Evolutionary conservation across 2,888 invertebrate species (phyloP).

Genomic region (Harpalus rufipes): DNA sequence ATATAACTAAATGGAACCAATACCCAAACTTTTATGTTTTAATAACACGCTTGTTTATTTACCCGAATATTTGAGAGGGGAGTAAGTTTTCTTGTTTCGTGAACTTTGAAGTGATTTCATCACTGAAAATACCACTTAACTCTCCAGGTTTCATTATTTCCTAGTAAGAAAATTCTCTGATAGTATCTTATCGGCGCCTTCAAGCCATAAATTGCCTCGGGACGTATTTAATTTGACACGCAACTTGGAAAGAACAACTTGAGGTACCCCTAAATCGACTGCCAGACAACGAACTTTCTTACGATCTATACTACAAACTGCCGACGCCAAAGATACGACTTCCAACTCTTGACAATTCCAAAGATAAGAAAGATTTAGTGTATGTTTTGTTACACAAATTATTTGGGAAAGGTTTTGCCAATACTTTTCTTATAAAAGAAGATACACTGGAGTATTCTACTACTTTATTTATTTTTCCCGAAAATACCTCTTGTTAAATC

Average conservation of each 20-base stretch:
- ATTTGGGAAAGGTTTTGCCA: neutral
- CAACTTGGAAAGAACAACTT: conserved; percentile 46
- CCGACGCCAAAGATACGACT: neutral
- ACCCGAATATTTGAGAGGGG: neutral
- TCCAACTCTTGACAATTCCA: neutral
- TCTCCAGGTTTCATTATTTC: conserved; percentile 39
- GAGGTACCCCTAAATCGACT: neutral
- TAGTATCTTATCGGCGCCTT: conserved; percentile 29
- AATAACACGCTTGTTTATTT: conserved; percentile 6
- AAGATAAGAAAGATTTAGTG: neutral
- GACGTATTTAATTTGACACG: conserved; percentile 47
- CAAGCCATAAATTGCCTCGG: conserved; percentile 19
- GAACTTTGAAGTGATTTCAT: neutral
- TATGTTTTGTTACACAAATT: neutral
- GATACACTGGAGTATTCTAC: neutral
- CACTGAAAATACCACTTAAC: conserved; percentile 31
- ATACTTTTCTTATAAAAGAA: neutral
- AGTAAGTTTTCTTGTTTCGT: conserved; percentile 13
- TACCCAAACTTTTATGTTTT: conserved; percentile 3
- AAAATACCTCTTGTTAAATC: too few species aligned
- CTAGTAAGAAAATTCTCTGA: conserved; percentile 39
- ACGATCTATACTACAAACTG: neutral
- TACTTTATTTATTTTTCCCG: too few species aligned
- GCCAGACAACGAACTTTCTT: conserved; percentile 1
- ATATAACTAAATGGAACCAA: conserved; percentile 8